Evolutionary conservation across 2,888 invertebrate species (phyloP), one percentile per base, ranked within the genome.

Genomic region (Emesis furor): DNA sequence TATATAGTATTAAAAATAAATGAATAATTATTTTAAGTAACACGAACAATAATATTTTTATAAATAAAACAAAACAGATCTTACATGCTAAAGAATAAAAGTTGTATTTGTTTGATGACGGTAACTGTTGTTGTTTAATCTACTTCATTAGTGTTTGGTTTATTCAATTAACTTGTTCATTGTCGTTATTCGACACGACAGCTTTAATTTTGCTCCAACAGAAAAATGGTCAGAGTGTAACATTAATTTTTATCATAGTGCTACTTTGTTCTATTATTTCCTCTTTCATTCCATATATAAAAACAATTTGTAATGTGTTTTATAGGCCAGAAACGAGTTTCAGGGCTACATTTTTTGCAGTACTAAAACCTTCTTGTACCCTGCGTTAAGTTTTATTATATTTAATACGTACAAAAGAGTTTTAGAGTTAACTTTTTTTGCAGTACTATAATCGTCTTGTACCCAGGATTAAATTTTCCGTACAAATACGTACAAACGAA

Each of bases 71-170:
- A 65, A 32, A 8, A 17, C 2, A 30, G 10, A 1, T 32, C 32
- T 32, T 65, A 5, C 10, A 0, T 14, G 10, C n/a, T 30, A 32
- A 6, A 5, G 1, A 65, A 32, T 30, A 65, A 65, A 30, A 32
- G 62, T 65, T 5, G 32, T 24, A 32, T 14, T 65, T 32, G 32
- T 30, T 32, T 30, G 32, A 32, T 32, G 1, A 30, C 32, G 65
- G 14, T 12, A 32, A 32, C 12, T 65, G 32, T 59, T 17, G n/a
- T 62, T 65, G 65, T 30, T 65, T 65, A 65, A 65, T 65, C 30
- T 65, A 65, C 65, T 65, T 65, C 65, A 65, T 65, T 65, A 65
- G 65, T 65, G 65, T 30, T 65, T 65, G 65, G 65, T 65, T 65
- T 65, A 65, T 65, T 65, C 65, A 65, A 65, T 65, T 65, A 65